A percentile compares a stretch with the other conserved stretches of the same genome.
Conservation (phyloP, 2,113 vertebrate genomes). For the Microcebus murinus region DNA sequence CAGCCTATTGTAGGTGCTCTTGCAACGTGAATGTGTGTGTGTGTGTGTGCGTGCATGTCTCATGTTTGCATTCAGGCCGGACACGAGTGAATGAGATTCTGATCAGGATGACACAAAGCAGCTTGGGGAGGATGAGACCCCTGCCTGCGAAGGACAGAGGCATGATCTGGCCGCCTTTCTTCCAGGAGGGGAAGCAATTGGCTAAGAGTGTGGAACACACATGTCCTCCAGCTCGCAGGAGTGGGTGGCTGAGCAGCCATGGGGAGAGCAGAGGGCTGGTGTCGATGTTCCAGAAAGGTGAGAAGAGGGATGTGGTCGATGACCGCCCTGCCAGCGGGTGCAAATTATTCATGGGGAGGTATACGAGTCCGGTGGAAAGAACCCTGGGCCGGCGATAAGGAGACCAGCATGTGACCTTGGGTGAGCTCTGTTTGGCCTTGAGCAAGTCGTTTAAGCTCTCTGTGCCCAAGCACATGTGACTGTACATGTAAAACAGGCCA, state of each 20-base stretch:
- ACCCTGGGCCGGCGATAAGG: background rate
- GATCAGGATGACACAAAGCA: background rate
- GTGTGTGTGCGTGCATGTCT: background rate
- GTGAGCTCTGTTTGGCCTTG: background rate
- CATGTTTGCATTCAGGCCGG: background rate
- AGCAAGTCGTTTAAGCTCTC: background rate
- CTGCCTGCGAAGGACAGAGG: background rate
- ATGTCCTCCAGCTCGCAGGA: background rate
- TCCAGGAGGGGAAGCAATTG: background rate
- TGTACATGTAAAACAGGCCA: background rate
- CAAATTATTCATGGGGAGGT: conserved; percentile 66
- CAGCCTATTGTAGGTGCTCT: background rate
- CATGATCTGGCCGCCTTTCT: background rate
- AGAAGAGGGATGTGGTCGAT: background rate
- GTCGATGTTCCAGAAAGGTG: conserved; percentile 23
- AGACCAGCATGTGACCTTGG: background rate
- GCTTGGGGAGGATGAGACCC: background rate
- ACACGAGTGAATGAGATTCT: background rate
- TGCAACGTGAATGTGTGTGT: background rate
- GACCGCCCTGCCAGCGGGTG: background rate
- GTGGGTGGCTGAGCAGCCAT: background rate
- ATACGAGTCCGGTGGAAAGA: conserved; percentile 18
- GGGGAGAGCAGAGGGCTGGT: background rate
- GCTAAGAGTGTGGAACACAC: background rate
- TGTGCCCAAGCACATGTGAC: background rate